Conservation (phyloP, 2,797 vertebrate genomes). For the Bryconaethiops microstoma region DNA sequence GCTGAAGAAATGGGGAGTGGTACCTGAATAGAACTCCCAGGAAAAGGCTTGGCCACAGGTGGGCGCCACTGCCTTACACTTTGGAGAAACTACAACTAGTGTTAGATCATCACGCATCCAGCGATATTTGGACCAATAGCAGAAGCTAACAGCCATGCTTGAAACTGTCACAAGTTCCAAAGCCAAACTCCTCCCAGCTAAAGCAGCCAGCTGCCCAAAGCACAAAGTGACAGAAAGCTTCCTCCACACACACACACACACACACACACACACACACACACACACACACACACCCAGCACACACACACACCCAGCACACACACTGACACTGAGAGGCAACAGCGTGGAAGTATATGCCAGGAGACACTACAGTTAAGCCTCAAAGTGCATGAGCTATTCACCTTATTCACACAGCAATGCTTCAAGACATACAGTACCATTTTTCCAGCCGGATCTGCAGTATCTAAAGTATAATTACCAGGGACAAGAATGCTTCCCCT, state of each 20-base stretch:
- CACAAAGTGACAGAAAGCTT: slow-evolving; percentile 14
- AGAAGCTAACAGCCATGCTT: slow-evolving; percentile 50
- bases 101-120: slow-evolving; percentile 74
- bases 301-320: background rate
- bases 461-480: background rate
- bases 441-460: background rate
- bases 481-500: background rate
- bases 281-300: slow-evolving; percentile 27
- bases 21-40: slow-evolving; percentile 84
- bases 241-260: slow-evolving; percentile 26
- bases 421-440: background rate
- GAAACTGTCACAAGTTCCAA: slow-evolving; percentile 17
- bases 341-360: background rate
- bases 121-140: slow-evolving; percentile 40
- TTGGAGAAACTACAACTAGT: slow-evolving; percentile 80
- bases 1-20: slow-evolving; percentile 64
- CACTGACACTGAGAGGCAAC: no score
- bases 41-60: slow-evolving; percentile 81
- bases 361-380: background rate
- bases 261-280: no score
- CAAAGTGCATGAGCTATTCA: background rate
- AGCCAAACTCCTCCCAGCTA: slow-evolving; percentile 19
- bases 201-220: slow-evolving; percentile 37
- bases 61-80: slow-evolving; percentile 74
- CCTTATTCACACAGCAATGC: background rate